Evolutionary conservation across 1,140 invertebrate genomes (phyloP).

Genomic region (Epicauta chinensis): DNA sequence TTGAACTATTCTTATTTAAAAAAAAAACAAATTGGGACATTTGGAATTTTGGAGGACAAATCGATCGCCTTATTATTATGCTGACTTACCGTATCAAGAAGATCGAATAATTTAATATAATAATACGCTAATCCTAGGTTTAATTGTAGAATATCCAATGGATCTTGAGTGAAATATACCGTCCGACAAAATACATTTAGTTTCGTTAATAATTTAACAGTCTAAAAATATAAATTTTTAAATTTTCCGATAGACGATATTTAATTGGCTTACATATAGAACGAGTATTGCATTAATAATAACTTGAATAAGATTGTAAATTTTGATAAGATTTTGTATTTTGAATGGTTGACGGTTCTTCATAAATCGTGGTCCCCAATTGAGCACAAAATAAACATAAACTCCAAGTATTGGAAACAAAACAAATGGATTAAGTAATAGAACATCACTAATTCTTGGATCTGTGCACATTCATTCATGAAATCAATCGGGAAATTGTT

Average conservation of each 20-base stretch:
- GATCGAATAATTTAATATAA: constrained; percentile 58
- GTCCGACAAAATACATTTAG: constrained; percentile 54
- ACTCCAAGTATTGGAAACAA: no score
- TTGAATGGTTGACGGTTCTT: background rate
- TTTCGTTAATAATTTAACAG: background rate
- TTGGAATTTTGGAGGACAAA: no score
- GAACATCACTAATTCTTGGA: no score
- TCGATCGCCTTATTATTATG: no score
- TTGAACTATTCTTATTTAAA: no score
- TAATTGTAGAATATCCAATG: constrained; percentile 55
- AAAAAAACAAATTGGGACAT: no score
- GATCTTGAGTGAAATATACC: constrained; percentile 58
- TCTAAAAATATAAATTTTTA: background rate
- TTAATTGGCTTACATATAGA: background rate
- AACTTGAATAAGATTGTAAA: background rate
- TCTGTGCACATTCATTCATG: no score
- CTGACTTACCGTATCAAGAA: constrained; percentile 59
- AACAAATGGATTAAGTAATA: no score
- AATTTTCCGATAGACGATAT: background rate
- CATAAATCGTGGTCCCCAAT: background rate
- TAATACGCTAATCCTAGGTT: constrained; percentile 56
- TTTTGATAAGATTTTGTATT: background rate
- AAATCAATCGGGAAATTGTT: no score
- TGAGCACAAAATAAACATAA: background rate
- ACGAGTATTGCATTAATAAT: background rate